Percentiles rank a stretch among this genome's conserved stretches.
phyloP scores from a whole-genome alignment of 2,113 vertebrate species.

The Centropristis striata region DNA sequence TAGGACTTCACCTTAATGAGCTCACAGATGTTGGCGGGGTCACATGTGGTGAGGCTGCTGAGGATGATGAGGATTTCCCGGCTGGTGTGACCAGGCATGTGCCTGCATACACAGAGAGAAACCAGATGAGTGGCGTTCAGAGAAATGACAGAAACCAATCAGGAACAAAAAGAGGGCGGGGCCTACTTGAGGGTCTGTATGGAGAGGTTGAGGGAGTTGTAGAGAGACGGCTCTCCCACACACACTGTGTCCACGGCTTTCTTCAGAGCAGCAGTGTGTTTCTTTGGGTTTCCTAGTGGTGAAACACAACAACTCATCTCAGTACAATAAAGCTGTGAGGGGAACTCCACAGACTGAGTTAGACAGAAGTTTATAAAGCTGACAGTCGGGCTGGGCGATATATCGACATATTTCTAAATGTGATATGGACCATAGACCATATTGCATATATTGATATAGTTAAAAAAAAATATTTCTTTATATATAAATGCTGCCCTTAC shows the following conservation, averaged over 20 bases:
- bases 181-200: slow-evolving; percentile 94
- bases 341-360: background rate
- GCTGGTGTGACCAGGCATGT: slow-evolving; percentile 98
- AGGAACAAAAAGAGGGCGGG: background rate
- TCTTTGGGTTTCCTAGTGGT: slow-evolving; percentile 92
- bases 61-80: slow-evolving; percentile 95
- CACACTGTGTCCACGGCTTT: slow-evolving; percentile 93
- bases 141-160: background rate
- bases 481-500: no score
- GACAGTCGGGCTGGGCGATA: no score
- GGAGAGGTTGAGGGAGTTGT: slow-evolving; percentile 94
- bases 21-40: slow-evolving; percentile 96
- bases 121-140: background rate
- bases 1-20: slow-evolving; percentile 90
- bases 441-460: no score
- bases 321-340: background rate
- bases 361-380: no score
- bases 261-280: slow-evolving; percentile 90
- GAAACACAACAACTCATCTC: slow-evolving; percentile 10
- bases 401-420: no score
- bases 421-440: no score
- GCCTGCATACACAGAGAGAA: slow-evolving; percentile 81
- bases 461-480: no score
- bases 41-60: slow-evolving; percentile 97
- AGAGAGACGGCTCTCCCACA: slow-evolving; percentile 94